These are phyloP conservation scores for Vollenhovia emeryi DNA, from an alignment of 1,140 invertebrate genomes.

Conservation along the genomic window DNA sequence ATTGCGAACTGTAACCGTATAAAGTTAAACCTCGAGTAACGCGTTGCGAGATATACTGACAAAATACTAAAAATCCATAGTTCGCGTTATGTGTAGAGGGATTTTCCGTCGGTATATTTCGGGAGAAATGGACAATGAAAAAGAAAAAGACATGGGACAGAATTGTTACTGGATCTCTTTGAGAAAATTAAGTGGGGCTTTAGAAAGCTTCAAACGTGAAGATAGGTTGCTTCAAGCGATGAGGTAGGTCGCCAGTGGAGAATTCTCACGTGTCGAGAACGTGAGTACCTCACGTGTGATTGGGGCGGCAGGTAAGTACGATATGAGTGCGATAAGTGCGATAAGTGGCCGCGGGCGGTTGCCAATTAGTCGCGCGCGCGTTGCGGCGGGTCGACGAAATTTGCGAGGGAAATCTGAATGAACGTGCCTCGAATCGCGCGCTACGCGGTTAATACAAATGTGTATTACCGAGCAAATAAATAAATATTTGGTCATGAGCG, in stretches of 20 bases:
- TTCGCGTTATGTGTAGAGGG: background rate
- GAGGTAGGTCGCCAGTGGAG: background rate
- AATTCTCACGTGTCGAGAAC: background rate
- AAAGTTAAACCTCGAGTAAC: background rate
- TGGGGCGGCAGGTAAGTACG: slow-evolving; percentile 19
- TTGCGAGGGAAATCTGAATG: slow-evolving; percentile 75
- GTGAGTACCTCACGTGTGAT: background rate
- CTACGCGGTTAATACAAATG: slow-evolving; percentile 79
- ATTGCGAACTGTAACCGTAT: background rate
- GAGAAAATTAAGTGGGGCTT: background rate
- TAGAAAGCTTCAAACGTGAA: background rate
- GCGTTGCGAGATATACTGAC: background rate
- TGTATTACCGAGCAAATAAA: slow-evolving; percentile 82
- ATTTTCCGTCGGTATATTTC: background rate
- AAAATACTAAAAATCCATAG: background rate
- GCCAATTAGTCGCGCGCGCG: slow-evolving; percentile 69
- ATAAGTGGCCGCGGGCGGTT: slow-evolving; percentile 34
- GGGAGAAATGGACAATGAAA: background rate
- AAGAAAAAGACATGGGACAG: no score
- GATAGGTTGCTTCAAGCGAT: background rate
- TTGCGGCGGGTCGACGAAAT: slow-evolving; percentile 64
- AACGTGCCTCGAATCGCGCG: slow-evolving; percentile 74
- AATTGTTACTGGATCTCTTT: background rate
- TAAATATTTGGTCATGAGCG: slow-evolving; percentile 83
- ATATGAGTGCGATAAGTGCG: slow-evolving; percentile 53